Base-by-base conservation (phyloP, 2,888 invertebrate species). In the Dexiosoma caninum region DNA sequence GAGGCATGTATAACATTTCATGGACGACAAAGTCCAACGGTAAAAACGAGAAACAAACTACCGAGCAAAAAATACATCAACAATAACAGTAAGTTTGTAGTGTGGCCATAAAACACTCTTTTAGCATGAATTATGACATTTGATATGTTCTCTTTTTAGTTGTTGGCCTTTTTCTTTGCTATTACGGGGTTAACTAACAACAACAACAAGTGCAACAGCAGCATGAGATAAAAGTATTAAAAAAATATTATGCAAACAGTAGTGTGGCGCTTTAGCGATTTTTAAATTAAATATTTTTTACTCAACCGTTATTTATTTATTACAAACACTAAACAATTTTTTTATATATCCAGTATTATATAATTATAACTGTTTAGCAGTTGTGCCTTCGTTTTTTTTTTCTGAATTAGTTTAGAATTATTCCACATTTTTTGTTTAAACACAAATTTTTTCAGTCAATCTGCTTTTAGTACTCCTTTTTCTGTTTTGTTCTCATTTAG, bases 111-210 rank as follows among this genome's bases (percentile, higher is more conserved):
- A 82, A 78, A 76, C 82, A 80, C 78, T 66, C 69, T 80, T 60
- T 76, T 77, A 78, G 49, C 78, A 79, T 78, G 81, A 82, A 79
- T 83, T 83, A 82, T 83, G 83, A 83, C 83, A 83, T 82, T 83
- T 81, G 83, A 82, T 83, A 82, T 66, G 70, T 60, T 53, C 16
- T 66, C 51, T 27, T 37, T 53, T 23, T 32, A 35, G 4, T 53
- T 32, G 9, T 74, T 42, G 49, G 55, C 46, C 19, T 53, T 67
- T 32, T 70, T 62, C 0, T 57, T 66, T 51, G 16, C 46, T 59
- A 40, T 51, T 49, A 42, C 9, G 46, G 59, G 66, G 51, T 59
- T 66, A 66, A 75, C 51, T 37, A 44, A 42, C 30, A 74, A 49
- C 57, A 57, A 40, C 27, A 37, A 4, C 62, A 51, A n/a, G n/a